Conservation (phyloP, 2,888 invertebrate genomes). For the Trachelus tabidus region DNA sequence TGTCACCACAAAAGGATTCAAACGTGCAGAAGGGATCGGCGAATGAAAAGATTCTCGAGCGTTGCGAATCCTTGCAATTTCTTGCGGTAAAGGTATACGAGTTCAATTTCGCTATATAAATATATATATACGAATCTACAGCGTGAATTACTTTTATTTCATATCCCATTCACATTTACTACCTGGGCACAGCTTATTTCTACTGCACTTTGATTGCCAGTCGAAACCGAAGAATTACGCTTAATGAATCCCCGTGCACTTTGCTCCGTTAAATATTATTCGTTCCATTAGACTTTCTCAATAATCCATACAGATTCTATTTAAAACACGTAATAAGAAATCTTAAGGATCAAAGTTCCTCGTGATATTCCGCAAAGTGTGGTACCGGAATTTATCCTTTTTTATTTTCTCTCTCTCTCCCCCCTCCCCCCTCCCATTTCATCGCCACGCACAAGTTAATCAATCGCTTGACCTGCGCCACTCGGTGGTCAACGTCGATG, state of each 20-base stretch:
- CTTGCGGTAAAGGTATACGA: not conserved
- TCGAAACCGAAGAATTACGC: not conserved
- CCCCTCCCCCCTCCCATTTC: too few species aligned
- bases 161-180: not conserved
- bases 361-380: not conserved
- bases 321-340: not conserved
- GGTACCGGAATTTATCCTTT: too few species aligned
- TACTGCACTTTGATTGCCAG: not conserved
- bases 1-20: not conserved
- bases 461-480: too few species aligned
- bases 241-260: not conserved
- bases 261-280: not conserved
- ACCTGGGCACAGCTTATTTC: not conserved
- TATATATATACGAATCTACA: not conserved
- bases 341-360: not conserved
- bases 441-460: too few species aligned
- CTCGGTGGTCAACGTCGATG: too few species aligned
- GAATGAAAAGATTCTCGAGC: not conserved
- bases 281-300: not conserved
- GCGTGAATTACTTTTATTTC: not conserved
- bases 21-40: not conserved
- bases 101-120: not conserved
- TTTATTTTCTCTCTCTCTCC: too few species aligned
- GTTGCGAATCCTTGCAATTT: not conserved
- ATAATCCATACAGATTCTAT: not conserved